These are phyloP conservation scores for Carassius auratus DNA, from an alignment of 2,113 vertebrate species.

Conservation along the genomic window DNA sequence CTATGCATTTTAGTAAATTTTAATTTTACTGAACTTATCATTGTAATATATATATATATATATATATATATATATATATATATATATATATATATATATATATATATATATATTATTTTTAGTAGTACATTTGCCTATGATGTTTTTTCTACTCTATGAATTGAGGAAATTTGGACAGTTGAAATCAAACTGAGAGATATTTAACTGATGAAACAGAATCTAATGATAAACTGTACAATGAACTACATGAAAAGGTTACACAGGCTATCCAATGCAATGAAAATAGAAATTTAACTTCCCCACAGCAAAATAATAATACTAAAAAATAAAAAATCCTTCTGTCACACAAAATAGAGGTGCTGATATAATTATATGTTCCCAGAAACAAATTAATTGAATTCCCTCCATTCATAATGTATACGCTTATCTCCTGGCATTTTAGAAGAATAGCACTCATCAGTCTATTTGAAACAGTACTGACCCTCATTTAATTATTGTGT, in stretches of 20 bases:
- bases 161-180: not conserved
- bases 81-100: too few relatives aligned
- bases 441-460: conserved; percentile 1
- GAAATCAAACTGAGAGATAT: not conserved
- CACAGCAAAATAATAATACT: not conserved
- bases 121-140: not conserved
- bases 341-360: not conserved
- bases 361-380: conserved; percentile 9
- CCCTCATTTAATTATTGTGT: conserved; percentile 28
- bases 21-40: not conserved
- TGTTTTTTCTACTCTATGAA: not conserved
- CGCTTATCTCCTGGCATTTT: conserved; percentile 11
- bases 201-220: not conserved
- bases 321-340: not conserved
- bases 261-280: not conserved
- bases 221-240: not conserved
- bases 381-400: conserved; percentile 13
- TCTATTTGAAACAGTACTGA: conserved; percentile 7
- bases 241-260: not conserved
- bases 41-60: too few relatives aligned
- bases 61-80: too few relatives aligned
- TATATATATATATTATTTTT: too few relatives aligned
- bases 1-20: not conserved
- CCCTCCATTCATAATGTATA: not conserved
- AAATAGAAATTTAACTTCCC: not conserved